Percentiles rank a stretch among this genome's conserved stretches.
Conservation (phyloP, 2,113 vertebrate species). For the Ammospiza caudacuta region DNA sequence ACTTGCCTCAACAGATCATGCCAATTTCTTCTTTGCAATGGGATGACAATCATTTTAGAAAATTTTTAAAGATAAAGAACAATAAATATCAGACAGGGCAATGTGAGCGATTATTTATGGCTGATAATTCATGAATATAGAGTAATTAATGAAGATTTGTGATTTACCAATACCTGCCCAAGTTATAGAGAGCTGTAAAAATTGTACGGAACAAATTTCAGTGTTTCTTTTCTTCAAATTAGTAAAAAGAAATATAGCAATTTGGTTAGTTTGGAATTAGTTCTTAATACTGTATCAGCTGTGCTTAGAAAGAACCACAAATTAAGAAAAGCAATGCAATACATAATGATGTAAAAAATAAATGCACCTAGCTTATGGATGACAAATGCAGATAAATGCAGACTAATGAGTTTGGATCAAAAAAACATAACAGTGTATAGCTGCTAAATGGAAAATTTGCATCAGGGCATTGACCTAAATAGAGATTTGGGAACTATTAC, state of each 20-base stretch:
- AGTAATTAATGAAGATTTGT: neutral
- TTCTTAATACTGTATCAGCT: neutral
- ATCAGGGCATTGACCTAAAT: neutral
- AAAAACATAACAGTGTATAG: neutral
- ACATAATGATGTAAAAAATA: neutral
- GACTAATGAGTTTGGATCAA: neutral
- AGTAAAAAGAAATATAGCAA: neutral
- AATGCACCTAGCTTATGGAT: neutral
- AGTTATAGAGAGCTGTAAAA: neutral
- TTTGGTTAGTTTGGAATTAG: neutral
- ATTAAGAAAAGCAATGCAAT: neutral
- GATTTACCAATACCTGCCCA: neutral
- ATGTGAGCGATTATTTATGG: neutral
- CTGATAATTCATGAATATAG: neutral
- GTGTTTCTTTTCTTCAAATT: neutral
- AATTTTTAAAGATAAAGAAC: neutral
- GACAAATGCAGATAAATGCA: slow-evolving; percentile 31
- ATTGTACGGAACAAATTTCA: neutral
- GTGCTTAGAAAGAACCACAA: neutral
- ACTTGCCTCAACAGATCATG: neutral
- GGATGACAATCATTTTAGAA: neutral
- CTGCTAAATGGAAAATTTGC: slow-evolving; percentile 17
- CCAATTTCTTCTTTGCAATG: neutral
- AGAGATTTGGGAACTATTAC: neutral
- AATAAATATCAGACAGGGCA: neutral